Conservation (phyloP, 2,113 vertebrate genomes). For the Psephotus haematonotus region DNA sequence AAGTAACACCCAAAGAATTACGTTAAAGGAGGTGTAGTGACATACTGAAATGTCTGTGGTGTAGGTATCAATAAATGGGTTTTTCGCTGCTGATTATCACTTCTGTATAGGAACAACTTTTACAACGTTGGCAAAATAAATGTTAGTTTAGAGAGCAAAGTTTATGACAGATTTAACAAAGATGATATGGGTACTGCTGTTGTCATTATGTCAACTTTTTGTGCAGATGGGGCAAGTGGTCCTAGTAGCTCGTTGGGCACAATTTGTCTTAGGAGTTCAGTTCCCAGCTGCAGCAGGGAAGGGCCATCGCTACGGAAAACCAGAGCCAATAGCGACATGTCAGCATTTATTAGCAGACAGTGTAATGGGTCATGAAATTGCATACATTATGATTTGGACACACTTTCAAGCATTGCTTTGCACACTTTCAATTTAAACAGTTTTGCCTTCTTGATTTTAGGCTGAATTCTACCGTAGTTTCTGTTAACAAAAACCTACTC, state of each 20-base stretch:
- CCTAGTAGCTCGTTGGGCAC: neutral
- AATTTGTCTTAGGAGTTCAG: neutral
- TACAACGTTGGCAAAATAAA: neutral
- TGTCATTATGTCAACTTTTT: neutral
- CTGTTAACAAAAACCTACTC: neutral
- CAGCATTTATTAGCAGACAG: constrained; percentile 23
- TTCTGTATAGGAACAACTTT: neutral
- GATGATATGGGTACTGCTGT: fast-evolving
- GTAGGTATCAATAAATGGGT: neutral
- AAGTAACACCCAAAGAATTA: neutral
- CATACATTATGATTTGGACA: constrained; percentile 15
- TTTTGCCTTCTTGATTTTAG: constrained; percentile 34
- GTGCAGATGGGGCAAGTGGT: neutral
- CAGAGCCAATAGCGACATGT: neutral
- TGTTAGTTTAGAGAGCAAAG: neutral
- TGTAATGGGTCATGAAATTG: constrained; percentile 77
- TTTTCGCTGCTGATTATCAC: neutral
- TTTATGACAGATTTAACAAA: neutral
- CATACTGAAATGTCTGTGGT: neutral
- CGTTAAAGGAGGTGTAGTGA: fast-evolving
- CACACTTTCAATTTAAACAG: constrained; percentile 61
- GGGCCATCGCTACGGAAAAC: neutral
- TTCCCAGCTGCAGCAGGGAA: neutral
- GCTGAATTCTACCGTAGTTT: neutral
- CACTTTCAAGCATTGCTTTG: constrained; percentile 38